These are phyloP conservation scores for Malacoraja senta DNA, from an alignment of 2,797 vertebrate species.

Conservation along the genomic window DNA sequence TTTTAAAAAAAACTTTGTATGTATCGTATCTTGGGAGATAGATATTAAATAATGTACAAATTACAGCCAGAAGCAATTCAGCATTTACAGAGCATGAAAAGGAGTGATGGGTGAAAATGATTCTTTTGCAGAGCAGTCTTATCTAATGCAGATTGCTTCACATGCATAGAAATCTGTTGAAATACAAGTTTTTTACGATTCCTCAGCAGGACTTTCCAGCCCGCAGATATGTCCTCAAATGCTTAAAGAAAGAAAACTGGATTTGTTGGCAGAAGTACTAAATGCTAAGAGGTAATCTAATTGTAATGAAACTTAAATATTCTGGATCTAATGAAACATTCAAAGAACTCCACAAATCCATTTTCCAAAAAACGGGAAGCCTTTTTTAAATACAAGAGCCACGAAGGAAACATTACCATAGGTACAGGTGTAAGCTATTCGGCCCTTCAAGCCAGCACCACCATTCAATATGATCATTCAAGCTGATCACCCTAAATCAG, in stretches of 20 bases:
- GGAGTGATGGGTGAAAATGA: background rate
- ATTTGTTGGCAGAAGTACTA: background rate
- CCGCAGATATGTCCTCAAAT: background rate
- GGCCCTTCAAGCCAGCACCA: too few species aligned
- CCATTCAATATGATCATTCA: too few species aligned
- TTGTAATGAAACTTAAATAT: background rate
- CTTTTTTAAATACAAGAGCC: background rate
- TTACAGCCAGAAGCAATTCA: background rate
- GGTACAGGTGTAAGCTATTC: too few species aligned
- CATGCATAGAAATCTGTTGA: background rate
- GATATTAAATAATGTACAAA: background rate
- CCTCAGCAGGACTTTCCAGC: background rate
- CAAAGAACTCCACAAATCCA: slow-evolving; percentile 5
- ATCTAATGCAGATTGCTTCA: background rate
- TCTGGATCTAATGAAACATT: background rate
- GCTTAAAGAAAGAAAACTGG: background rate
- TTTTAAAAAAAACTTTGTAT: background rate
- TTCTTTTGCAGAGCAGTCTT: background rate
- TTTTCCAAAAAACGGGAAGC: background rate
- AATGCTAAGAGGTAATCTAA: background rate
- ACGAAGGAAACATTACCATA: background rate
- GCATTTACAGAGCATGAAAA: background rate
- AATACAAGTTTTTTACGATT: background rate
- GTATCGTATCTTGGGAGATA: background rate
- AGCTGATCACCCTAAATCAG: too few species aligned